Conservation (phyloP, 2,113 vertebrate genomes). For the Origma solitaria region DNA sequence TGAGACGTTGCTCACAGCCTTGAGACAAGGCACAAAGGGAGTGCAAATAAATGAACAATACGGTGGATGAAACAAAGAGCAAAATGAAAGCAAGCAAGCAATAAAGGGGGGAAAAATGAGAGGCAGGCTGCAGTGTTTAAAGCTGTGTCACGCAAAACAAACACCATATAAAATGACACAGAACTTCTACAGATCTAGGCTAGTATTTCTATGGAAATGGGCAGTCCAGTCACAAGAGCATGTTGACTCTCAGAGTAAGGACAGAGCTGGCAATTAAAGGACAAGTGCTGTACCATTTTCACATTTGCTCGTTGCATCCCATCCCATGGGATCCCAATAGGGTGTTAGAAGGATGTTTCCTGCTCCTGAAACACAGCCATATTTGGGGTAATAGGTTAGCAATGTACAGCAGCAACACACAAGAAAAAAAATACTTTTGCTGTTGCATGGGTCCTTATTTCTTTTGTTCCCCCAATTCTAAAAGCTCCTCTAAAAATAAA, state of each 20-base stretch:
- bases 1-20: not conserved
- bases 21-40: slow-evolving; percentile 40
- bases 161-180: not conserved
- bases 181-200: not conserved
- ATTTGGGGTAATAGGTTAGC: not conserved
- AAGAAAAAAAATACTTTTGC: not conserved
- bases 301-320: not conserved
- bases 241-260: not conserved
- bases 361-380: not conserved
- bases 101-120: not conserved
- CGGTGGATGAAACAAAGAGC: slow-evolving; percentile 23
- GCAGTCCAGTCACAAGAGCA: not conserved
- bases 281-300: not conserved
- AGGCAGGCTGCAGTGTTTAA: not conserved
- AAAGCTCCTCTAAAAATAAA: not conserved
- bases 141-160: not conserved
- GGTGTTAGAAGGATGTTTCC: not conserved
- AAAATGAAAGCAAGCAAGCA: not conserved
- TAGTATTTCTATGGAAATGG: not conserved
- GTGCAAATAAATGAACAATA: slow-evolving; percentile 41
- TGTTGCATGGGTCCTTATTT: not conserved
- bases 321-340: not conserved
- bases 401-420: not conserved
- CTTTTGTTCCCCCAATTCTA: not conserved
- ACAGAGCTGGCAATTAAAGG: not conserved